phyloP scores from a whole-genome alignment of 2,888 invertebrate genomes.

The Cheilosia vulpina region DNA sequence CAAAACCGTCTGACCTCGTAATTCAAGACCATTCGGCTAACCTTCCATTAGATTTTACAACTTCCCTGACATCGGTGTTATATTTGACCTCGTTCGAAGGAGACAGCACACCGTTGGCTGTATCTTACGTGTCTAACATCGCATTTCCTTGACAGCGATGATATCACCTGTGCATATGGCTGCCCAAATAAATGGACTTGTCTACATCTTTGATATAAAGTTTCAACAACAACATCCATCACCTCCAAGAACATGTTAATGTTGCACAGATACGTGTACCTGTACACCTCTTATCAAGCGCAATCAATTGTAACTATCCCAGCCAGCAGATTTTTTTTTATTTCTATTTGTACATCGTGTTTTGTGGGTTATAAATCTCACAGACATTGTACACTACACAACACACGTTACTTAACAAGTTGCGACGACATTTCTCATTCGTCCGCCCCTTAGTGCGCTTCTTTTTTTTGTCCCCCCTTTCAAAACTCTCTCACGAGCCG shows the following conservation, averaged over 20 bases:
- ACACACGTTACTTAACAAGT: slow-evolving; percentile 1
- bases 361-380: slow-evolving; percentile 15
- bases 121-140: no score
- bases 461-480: background rate
- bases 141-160: no score
- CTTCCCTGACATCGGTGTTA: no score
- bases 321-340: background rate
- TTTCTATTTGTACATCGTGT: background rate
- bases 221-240: slow-evolving; percentile 13
- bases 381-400: no score
- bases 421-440: background rate
- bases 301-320: slow-evolving; percentile 4
- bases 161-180: no score
- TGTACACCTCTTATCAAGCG: background rate
- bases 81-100: no score
- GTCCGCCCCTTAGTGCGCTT: no score
- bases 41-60: no score
- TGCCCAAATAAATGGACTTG: background rate
- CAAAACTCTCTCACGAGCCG: background rate
- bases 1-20: no score
- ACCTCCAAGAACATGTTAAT: slow-evolving; percentile 9
- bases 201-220: background rate
- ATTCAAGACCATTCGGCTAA: no score
- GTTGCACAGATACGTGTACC: slow-evolving; percentile 1
- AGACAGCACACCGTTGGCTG: no score